Evolutionary conservation across 2,797 vertebrate species (phyloP).

Genomic region (Stomatorhinus walkeri): DNA sequence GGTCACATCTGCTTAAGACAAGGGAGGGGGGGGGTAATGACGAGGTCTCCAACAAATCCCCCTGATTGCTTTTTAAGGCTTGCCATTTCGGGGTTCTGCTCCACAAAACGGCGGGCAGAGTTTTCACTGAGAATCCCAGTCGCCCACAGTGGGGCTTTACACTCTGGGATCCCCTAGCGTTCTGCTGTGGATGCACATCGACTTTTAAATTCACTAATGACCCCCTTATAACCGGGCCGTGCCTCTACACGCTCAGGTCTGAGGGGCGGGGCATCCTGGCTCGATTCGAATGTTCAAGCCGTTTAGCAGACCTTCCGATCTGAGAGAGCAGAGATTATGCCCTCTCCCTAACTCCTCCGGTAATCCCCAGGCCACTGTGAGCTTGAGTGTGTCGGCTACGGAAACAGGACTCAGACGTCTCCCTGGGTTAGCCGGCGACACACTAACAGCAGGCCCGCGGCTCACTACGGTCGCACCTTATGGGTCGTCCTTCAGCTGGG

Average conservation of each 20-base stretch:
- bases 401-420: not conserved
- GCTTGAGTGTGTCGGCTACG: not conserved
- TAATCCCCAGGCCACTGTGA: not conserved
- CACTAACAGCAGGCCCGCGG: not conserved
- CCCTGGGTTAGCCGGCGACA: not conserved
- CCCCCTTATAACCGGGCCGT: not conserved
- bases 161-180: constrained; percentile 23
- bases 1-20: not conserved
- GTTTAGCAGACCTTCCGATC: not conserved
- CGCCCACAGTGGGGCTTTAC: constrained; percentile 43
- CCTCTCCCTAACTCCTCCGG: not conserved
- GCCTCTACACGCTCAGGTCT: not conserved
- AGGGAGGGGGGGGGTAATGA: not conserved
- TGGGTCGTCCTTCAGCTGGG: not conserved
- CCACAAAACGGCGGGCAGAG: constrained; percentile 2
- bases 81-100: constrained; percentile 11
- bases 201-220: constrained; percentile 25
- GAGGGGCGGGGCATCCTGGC: not conserved
- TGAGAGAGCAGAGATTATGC: not conserved
- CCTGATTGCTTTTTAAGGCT: constrained; percentile 19
- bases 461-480: not conserved
- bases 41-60: not conserved
- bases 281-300: constrained; percentile 14
- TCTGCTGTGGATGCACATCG: constrained; percentile 3
- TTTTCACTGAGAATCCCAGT: not conserved